Evolutionary conservation across 1,140 invertebrate species (phyloP).

Genomic region (Globodera rostochiensis): DNA sequence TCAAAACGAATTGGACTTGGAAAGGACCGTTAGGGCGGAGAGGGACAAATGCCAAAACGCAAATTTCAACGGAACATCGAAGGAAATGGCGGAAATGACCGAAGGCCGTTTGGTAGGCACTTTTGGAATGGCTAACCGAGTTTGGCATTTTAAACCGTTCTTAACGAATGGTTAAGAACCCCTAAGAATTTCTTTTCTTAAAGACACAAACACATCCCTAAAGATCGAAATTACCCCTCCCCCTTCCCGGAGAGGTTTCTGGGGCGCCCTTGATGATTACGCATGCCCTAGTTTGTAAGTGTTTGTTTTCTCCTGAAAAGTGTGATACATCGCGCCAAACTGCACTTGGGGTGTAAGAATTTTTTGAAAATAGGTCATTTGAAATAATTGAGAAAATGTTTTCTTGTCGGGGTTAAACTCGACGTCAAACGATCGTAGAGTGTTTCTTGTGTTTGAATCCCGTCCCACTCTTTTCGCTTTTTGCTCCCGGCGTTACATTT

Average conservation of each 20-base stretch:
- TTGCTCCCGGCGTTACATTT: not conserved
- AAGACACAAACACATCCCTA: no score
- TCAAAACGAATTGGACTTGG: slow-evolving; percentile 6
- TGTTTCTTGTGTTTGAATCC: slow-evolving; percentile 30
- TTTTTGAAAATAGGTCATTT: no score
- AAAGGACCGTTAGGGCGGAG: not conserved
- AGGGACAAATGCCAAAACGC: slow-evolving; percentile 3
- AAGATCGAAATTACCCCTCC: no score
- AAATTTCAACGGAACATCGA: not conserved
- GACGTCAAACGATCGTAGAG: slow-evolving; percentile 29
- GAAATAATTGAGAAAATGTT: no score
- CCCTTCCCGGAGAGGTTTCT: no score
- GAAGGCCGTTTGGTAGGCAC: slow-evolving; percentile 15
- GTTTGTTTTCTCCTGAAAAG: no score
- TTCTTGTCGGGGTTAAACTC: not conserved
- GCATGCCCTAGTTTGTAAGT: no score
- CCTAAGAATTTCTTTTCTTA: no score
- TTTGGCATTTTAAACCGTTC: no score
- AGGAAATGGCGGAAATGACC: not conserved
- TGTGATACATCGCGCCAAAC: no score
- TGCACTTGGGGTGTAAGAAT: no score
- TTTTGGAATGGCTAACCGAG: not conserved
- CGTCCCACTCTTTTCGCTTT: not conserved
- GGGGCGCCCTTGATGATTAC: no score
- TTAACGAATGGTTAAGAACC: not conserved